Percentiles rank a stretch among this genome's conserved stretches.
These are phyloP conservation scores for Tenrec ecaudatus DNA, from an alignment of 2,113 vertebrate genomes.

Conservation along the genomic window DNA sequence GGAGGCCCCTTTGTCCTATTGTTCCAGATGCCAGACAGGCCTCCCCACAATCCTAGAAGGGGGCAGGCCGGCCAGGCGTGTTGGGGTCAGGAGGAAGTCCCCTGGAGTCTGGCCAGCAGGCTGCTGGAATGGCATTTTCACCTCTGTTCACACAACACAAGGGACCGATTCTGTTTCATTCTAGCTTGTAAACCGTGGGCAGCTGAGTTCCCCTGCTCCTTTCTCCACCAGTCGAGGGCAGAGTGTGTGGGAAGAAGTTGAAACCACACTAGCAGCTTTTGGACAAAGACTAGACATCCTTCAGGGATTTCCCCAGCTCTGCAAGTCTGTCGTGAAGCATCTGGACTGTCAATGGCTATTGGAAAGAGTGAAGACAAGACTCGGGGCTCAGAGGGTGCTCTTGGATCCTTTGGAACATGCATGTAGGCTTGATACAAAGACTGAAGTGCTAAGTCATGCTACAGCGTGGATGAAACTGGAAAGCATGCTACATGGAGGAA, in stretches of 20 bases:
- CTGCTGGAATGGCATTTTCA: not conserved
- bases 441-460: too few relatives aligned
- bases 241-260: not conserved
- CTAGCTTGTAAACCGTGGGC: constrained; percentile 41
- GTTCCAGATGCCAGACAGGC: constrained; percentile 70
- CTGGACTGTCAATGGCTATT: not conserved
- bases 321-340: constrained; percentile 1
- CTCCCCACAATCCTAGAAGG: constrained; percentile 34
- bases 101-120: constrained; percentile 64
- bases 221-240: not conserved
- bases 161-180: constrained; percentile 7
- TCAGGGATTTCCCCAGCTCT: not conserved
- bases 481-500: not conserved
- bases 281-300: not conserved
- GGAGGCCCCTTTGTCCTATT: constrained; percentile 79
- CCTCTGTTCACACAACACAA: constrained; percentile 52
- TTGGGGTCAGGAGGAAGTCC: constrained; percentile 38
- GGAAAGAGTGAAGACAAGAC: not conserved
- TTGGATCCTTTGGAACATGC: not conserved
- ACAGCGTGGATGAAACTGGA: not conserved
- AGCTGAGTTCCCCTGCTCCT: constrained; percentile 22
- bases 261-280: not conserved
- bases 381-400: too few relatives aligned
- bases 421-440: not conserved
- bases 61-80: not conserved